Percentiles rank a stretch among this genome's conserved stretches.
Evolutionary conservation across 2,888 invertebrate species (phyloP).

Genomic region (Stomorhina lunata): DNA sequence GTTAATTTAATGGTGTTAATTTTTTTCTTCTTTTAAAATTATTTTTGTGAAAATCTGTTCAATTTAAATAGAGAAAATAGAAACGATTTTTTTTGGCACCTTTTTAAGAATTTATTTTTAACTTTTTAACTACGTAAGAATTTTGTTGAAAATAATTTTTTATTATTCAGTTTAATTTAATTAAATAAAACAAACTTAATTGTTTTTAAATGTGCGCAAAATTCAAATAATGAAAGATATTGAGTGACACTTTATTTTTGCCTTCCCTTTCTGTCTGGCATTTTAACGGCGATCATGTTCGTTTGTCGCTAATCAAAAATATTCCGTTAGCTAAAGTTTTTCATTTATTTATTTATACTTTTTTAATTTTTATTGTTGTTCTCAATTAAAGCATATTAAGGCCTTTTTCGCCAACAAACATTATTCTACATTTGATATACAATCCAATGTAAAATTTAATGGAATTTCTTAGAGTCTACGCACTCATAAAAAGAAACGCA

Average conservation of each 20-base stretch:
- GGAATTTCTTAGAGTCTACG: conserved; percentile 23
- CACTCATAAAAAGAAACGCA: conserved; percentile 8
- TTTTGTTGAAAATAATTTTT: not conserved
- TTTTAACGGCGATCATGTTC: too few relatives aligned
- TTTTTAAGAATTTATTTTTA: conserved; percentile 43
- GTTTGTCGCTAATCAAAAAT: too few relatives aligned
- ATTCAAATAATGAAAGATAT: not conserved
- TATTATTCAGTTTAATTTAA: not conserved
- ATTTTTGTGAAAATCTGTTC: conserved; percentile 4
- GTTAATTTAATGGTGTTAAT: conserved; percentile 2
- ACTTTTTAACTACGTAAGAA: conserved; percentile 34
- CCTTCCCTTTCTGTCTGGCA: too few relatives aligned
- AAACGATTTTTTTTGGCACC: conserved; percentile 21
- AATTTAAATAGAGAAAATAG: conserved; percentile 20
- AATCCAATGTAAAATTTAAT: conserved; percentile 4
- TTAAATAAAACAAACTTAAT: not conserved
- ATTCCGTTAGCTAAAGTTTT: not conserved
- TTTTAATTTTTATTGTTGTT: conserved; percentile 1
- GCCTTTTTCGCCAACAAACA: conserved; percentile 5
- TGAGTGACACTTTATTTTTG: too few relatives aligned
- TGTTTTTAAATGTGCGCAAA: not conserved
- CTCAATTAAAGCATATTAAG: conserved; percentile 35
- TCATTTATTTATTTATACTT: not conserved
- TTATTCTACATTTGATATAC: not conserved
- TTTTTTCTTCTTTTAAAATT: not conserved